Evolutionary conservation across 2,888 invertebrate genomes (phyloP).

Genomic region (Dryadula phaetusa): DNA sequence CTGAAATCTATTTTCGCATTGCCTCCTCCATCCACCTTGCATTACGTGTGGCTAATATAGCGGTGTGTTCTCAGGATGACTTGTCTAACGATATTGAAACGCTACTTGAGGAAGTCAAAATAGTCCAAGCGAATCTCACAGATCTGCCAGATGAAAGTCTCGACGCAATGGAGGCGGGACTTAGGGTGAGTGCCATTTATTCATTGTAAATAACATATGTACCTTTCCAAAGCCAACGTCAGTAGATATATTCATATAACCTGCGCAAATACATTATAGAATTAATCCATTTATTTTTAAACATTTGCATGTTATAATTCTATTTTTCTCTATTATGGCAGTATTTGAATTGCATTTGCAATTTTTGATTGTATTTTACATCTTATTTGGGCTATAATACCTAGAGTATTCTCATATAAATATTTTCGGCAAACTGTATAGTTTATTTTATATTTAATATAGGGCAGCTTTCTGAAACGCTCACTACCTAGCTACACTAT

Average conservation of each 20-base stretch:
- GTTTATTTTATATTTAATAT: conserved; percentile 54
- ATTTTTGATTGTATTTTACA: background rate
- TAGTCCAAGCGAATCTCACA: conserved; percentile 87
- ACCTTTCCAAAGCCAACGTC: conserved; percentile 5
- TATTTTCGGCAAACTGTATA: conserved; percentile 29
- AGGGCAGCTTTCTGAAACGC: conserved; percentile 50
- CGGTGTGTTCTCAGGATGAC: conserved; percentile 85
- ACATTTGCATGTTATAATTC: background rate
- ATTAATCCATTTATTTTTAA: background rate
- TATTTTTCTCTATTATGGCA: background rate
- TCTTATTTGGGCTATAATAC: background rate
- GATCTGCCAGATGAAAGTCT: conserved; percentile 89
- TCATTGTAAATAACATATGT: conserved; percentile 55
- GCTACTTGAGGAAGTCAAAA: conserved; percentile 87
- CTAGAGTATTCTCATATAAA: background rate
- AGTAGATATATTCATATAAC: conserved; percentile 19
- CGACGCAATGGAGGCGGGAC: conserved; percentile 88
- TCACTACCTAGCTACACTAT: conserved; percentile 49
- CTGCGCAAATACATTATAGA: conserved; percentile 1
- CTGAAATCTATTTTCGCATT: conserved; percentile 42
- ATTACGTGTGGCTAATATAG: conserved; percentile 64
- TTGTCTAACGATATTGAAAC: conserved; percentile 88
- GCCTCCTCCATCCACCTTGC: conserved; percentile 14
- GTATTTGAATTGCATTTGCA: background rate
- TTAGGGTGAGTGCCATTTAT: conserved; percentile 85